A percentile compares a stretch with the other conserved stretches of the same genome.
Conservation (phyloP, 2,888 invertebrate genomes). For the Drosophila melanosoma region DNA sequence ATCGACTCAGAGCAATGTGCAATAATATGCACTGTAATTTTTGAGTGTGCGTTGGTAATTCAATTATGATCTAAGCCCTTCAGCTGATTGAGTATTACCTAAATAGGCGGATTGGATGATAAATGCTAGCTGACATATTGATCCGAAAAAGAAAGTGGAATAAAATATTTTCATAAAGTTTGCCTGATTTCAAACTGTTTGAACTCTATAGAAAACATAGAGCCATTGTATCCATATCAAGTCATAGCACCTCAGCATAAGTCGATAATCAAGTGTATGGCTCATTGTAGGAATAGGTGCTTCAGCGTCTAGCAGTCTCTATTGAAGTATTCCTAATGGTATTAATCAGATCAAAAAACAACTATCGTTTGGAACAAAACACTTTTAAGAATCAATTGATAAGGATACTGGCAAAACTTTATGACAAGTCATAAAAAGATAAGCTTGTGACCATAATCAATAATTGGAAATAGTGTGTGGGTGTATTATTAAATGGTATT, state of each 20-base stretch:
- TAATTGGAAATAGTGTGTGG: slow-evolving; percentile 37
- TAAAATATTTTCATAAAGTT: not conserved
- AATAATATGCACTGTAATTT: not conserved
- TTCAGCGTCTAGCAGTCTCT: not conserved
- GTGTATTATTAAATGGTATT: slow-evolving; percentile 22
- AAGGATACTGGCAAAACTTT: not conserved
- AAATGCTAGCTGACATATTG: no score
- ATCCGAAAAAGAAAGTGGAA: no score
- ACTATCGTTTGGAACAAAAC: not conserved
- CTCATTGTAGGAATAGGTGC: not conserved
- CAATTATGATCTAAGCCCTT: not conserved
- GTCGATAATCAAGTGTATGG: not conserved
- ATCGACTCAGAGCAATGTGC: not conserved
- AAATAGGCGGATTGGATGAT: no score
- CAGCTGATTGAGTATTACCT: not conserved
- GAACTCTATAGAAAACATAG: not conserved
- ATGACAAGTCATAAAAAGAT: not conserved
- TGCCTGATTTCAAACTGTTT: not conserved
- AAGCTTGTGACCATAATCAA: slow-evolving; percentile 29
- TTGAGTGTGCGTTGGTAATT: not conserved
- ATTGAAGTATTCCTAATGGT: not conserved
- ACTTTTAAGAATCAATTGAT: not conserved
- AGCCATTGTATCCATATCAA: not conserved
- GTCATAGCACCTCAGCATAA: not conserved
- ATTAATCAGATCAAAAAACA: not conserved